Base-by-base conservation (phyloP, 2,797 vertebrate genomes). In the Lateolabrax maculatus region DNA sequence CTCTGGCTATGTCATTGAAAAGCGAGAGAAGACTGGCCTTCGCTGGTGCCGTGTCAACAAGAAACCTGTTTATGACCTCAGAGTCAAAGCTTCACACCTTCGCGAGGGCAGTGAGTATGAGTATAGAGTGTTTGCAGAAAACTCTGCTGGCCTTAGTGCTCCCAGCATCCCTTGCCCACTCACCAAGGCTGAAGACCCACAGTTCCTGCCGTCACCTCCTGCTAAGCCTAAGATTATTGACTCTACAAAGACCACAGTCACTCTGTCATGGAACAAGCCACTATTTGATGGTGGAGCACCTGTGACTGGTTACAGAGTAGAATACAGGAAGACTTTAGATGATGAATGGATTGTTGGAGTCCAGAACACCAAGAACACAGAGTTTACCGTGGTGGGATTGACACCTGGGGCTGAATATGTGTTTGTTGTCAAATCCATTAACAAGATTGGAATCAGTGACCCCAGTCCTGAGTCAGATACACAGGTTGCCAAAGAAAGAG, bases 11-110 rank as follows among this genome's bases (percentile, higher is more conserved):
- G 95, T 99, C 46, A 99, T 99, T 93, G 98, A 99, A 94, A 98
- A 96, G 80, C 93, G 97, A 84, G 98, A 99, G 92, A 99, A 99
- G 92, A 95, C 95, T 41, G 98, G 98, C 84, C 94, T 99, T 25
- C 96, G 97, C 71, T 99, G 98, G 98, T 95, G 98, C 60, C 97
- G 98, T 78, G 97, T 99, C 46, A 98, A 99, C 93, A 99, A 99
- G 94, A 99, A 98, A 81, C 97, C 97, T 69, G 98, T 99, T 84
- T 99, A 98, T 91, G 98, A 99, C 89, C 96, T 99, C 58, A 96
- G 98, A 94, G 97, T 99, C 65, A 99, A 99, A 92, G 97, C 98
- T 53, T 95, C 97, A 43, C 95, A 97, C 87, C 97, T 99, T 31
- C 96, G 97, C 55, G 94, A 97, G 70, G 97, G 98, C 79, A 95